Evolutionary conservation across 2,888 invertebrate species (phyloP), one percentile per base, ranked within the genome.

Genomic region (Aspidiotus destructor): DNA sequence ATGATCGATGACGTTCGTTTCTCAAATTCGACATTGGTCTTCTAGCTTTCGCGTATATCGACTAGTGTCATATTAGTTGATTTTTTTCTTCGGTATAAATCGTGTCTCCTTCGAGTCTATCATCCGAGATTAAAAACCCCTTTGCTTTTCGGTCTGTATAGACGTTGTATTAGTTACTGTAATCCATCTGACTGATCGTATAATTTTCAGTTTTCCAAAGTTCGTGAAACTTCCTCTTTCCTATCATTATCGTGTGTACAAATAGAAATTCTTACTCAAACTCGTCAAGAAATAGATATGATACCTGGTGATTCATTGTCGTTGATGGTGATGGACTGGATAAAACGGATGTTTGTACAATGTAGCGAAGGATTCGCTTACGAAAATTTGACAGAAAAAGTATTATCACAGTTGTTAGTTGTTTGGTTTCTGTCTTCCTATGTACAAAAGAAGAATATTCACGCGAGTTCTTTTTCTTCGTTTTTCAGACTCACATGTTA

Each of bases 201-300:
- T 28, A 28, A 28, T 28, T 28, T 60, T 40, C 67, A 67, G 67
- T 67, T 67, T 28, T 58, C 67, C 9, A 67, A 71, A 41, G 61
- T 71, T 55, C 63, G 70, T 28, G 64, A 68, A 61, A 68, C 67
- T 17, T 53, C 68, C 28, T 53, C 73, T 60, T 71, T 70, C 62
- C 80, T 84, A 69, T 79, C 83, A 55, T 79, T 90, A 73, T 86
- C 86, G 13, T 83, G 85, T 74, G 80, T 87, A 60, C 83, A 84
- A 72, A 84, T 90, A 70, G 89, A 89, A 77, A 82, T 91, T 72
- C 78, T 91, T 72, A 87, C 88, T 75, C 86, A 85, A 75, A 84
- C 85, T 15, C 82, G 84, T 73, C 83, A 86, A 72, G 85, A 86
- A 75, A 85, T 86, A 80, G 84, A 71, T 67, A 74, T 78, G 74